Percentiles rank a stretch among this genome's conserved stretches.
Evolutionary conservation across 2,797 vertebrate species (phyloP).

Genomic region (Sandelia bainsii): DNA sequence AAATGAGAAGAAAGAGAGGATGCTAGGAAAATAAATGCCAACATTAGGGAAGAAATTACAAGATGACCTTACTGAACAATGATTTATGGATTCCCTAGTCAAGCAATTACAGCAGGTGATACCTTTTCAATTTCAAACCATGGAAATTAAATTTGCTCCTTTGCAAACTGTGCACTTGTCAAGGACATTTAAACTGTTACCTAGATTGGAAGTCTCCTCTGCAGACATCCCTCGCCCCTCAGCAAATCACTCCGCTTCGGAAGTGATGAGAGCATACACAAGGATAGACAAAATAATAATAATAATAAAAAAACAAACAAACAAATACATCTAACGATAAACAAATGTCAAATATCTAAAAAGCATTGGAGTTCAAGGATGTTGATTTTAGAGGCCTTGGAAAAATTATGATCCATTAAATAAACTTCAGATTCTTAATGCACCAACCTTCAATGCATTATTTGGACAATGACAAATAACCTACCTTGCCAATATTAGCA

Average conservation of each 20-base stretch:
- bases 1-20: constrained; percentile 80
- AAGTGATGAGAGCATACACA: constrained; percentile 31
- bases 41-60: constrained; percentile 90
- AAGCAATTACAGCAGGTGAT: constrained; percentile 93
- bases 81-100: constrained; percentile 95
- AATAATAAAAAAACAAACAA: too few relatives aligned
- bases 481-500: not conserved
- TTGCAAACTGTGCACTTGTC: constrained; percentile 80
- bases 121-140: constrained; percentile 89
- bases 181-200: constrained; percentile 79
- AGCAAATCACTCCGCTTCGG: constrained; percentile 58
- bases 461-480: constrained; percentile 7
- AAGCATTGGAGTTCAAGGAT: constrained; percentile 1
- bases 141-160: constrained; percentile 83
- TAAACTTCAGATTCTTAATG: not conserved
- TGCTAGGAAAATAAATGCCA: constrained; percentile 84
- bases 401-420: constrained; percentile 3
- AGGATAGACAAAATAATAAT: constrained; percentile 47
- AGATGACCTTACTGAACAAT: constrained; percentile 92
- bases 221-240: constrained; percentile 59
- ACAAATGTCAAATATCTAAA: constrained; percentile 33
- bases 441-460: not conserved
- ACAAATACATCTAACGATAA: constrained; percentile 8
- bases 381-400: not conserved
- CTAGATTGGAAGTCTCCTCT: constrained; percentile 52